Evolutionary conservation across 2,113 vertebrate species (phyloP).

Genomic region (Tauraco erythrolophus): DNA sequence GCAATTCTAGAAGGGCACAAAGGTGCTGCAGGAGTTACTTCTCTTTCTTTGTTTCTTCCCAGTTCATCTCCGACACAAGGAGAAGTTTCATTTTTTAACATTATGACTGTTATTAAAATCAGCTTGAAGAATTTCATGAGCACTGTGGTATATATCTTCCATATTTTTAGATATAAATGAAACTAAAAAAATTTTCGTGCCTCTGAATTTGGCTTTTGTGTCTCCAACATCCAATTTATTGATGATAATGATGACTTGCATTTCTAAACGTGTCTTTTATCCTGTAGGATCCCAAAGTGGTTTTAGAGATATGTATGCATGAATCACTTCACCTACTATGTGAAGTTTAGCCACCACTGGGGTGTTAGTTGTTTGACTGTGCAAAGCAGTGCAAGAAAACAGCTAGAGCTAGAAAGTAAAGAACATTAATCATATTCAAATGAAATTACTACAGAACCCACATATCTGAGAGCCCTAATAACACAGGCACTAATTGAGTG

Average conservation of each 20-base stretch:
- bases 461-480: constrained; percentile 3
- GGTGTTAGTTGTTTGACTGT: not conserved
- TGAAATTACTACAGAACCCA: not conserved
- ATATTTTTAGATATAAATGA: constrained; percentile 67
- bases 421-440: not conserved
- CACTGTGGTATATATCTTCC: not conserved
- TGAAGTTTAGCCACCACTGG: not conserved
- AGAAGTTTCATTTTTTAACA: constrained; percentile 66
- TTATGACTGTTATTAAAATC: constrained; percentile 74
- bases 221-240: constrained; percentile 34
- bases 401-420: not conserved
- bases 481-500: not conserved
- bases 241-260: constrained; percentile 49
- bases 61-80: constrained; percentile 65
- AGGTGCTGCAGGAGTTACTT: constrained; percentile 52
- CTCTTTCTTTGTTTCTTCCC: constrained; percentile 67
- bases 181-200: not conserved
- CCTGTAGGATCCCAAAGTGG: not conserved
- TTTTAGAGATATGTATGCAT: constrained; percentile 2
- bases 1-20: constrained; percentile 60
- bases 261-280: constrained; percentile 33
- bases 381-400: not conserved
- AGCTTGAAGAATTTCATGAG: constrained; percentile 57
- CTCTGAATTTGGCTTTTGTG: constrained; percentile 28
- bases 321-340: not conserved